Percentiles rank a stretch among this genome's conserved stretches.
phyloP scores from a whole-genome alignment of 2,113 vertebrate species.

The Gavia stellata region DNA sequence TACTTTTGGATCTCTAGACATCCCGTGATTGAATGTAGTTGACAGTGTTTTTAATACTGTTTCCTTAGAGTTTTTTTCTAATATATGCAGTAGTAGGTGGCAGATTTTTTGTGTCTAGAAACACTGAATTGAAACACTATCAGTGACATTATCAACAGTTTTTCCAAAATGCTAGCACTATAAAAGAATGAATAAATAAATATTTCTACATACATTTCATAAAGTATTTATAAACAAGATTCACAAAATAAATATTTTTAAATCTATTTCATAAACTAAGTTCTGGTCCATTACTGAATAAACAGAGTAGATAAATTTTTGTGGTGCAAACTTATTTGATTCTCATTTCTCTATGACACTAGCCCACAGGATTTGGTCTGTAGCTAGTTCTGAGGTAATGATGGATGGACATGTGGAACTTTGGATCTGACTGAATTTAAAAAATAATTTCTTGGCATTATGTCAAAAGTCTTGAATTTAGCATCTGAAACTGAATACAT shows the following conservation, averaged over 20 bases:
- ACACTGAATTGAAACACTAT: neutral
- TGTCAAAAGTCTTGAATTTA: neutral
- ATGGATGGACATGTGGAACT: neutral
- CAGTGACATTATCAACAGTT: neutral
- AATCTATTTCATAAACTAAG: neutral
- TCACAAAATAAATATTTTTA: neutral
- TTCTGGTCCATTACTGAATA: neutral
- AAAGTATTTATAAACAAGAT: neutral
- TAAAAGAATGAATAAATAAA: neutral
- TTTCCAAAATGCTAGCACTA: neutral
- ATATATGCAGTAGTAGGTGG: neutral
- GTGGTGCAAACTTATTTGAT: neutral
- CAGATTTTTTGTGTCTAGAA: neutral
- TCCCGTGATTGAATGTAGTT: neutral
- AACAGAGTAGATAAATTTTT: neutral
- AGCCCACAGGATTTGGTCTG: neutral
- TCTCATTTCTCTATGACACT: neutral
- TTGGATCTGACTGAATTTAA: neutral
- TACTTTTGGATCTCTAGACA: neutral
- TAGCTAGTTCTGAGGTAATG: neutral
- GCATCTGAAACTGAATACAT: neutral
- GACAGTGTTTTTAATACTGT: neutral
- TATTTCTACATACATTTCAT: neutral
- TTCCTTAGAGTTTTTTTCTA: neutral
- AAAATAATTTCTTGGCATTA: neutral